These are phyloP conservation scores for Lobophora halterata DNA, from an alignment of 2,888 invertebrate species.

Conservation along the genomic window DNA sequence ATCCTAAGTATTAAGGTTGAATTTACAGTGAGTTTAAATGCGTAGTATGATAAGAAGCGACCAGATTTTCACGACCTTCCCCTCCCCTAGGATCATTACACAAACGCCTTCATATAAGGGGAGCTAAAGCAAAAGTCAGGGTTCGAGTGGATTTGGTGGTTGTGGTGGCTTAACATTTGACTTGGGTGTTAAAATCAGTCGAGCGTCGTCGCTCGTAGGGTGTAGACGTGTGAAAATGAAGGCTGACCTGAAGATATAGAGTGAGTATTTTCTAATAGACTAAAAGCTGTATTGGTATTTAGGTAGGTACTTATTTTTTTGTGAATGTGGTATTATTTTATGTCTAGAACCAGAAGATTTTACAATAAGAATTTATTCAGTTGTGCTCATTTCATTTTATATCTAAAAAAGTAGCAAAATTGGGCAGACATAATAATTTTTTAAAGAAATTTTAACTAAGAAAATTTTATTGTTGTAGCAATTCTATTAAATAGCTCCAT, in stretches of 20 bases:
- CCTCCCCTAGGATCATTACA: conserved; percentile 33
- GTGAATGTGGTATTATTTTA: too few species aligned
- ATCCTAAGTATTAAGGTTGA: accelerated
- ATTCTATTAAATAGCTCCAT: too few species aligned
- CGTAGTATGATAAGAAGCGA: conserved; percentile 46
- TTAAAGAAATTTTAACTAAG: too few species aligned
- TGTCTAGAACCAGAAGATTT: too few species aligned
- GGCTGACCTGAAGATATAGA: conserved; percentile 44
- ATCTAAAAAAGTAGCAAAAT: too few species aligned
- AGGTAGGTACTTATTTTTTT: too few species aligned
- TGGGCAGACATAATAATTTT: too few species aligned
- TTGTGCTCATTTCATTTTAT: too few species aligned
- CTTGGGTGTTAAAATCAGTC: conserved; percentile 40
- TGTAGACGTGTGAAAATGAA: conserved; percentile 41
- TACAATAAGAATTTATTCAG: too few species aligned
- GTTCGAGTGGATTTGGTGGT: conserved; percentile 51
- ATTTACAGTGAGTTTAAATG: background rate
- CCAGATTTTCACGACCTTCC: conserved; percentile 44
- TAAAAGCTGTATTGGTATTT: too few species aligned
- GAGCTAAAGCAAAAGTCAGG: conserved; percentile 39
- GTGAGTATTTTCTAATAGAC: conserved; percentile 52
- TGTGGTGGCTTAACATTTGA: conserved; percentile 39
- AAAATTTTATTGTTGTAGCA: too few species aligned
- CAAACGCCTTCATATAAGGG: conserved; percentile 45
- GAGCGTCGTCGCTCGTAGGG: conserved; percentile 39